phyloP scores from a whole-genome alignment of 2,888 invertebrate genomes.

The Chydorus sphaericus region DNA sequence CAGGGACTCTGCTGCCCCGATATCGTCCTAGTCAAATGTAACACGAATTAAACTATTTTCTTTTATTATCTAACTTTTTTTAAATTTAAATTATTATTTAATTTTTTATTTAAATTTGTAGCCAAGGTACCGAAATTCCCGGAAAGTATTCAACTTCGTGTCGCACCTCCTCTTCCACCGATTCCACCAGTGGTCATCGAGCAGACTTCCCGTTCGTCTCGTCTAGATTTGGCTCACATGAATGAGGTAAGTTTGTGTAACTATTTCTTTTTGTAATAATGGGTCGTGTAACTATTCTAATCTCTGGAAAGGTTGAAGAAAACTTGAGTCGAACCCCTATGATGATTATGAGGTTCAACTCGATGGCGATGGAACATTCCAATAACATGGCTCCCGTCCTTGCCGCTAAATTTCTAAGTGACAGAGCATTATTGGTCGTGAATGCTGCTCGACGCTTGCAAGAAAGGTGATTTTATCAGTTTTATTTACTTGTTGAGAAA shows the following conservation, averaged over 20 bases:
- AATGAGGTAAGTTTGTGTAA: not conserved
- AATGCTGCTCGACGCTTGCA: conserved; percentile 9
- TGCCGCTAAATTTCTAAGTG: not conserved
- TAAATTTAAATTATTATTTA: not conserved
- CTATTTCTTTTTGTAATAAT: too few relatives aligned
- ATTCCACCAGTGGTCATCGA: not conserved
- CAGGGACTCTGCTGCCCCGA: conserved; percentile 11
- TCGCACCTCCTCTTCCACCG: not conserved
- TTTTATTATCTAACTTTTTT: not conserved
- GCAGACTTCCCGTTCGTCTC: not conserved
- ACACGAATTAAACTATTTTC: not conserved
- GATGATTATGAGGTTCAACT: conserved; percentile 6
- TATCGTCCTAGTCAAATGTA: conserved; percentile 8
- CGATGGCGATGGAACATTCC: conserved; percentile 10
- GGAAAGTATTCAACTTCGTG: not conserved
- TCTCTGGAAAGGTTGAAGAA: not conserved
- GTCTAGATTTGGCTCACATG: not conserved
- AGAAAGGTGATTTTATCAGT: conserved; percentile 1
- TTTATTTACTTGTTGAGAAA: not conserved
- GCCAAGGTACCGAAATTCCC: not conserved
- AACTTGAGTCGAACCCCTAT: not conserved
- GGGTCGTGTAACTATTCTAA: not conserved
- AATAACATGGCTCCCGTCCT: conserved; percentile 8
- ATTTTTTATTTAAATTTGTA: not conserved
- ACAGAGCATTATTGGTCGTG: conserved; percentile 3